Conservation (phyloP, 2,888 invertebrate genomes). For the Campoplex capitator region DNA sequence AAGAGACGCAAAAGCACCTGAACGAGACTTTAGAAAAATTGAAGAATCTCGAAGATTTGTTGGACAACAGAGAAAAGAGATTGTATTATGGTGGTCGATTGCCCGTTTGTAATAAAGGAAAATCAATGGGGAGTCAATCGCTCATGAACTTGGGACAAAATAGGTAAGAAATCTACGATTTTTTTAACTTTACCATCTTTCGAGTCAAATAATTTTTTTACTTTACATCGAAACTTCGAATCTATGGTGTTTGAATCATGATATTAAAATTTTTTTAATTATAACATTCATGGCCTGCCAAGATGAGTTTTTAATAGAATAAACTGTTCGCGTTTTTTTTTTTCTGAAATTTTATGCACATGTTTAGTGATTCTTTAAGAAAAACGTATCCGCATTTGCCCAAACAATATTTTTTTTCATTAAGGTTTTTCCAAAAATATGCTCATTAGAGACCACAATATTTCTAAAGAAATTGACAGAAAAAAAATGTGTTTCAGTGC, state of each 20-base stretch:
- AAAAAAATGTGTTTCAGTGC: conserved; percentile 62
- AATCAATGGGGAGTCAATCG: conserved; percentile 77
- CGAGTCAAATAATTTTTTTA: background rate
- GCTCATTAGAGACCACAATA: too few relatives aligned
- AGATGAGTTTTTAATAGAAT: too few relatives aligned
- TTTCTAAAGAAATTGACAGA: too few relatives aligned
- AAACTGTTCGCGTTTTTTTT: too few relatives aligned
- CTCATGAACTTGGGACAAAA: conserved; percentile 79
- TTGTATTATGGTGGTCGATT: conserved; percentile 77
- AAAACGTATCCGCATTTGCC: too few relatives aligned
- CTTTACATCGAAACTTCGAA: background rate
- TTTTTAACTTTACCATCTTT: background rate
- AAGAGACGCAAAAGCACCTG: conserved; percentile 89
- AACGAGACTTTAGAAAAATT: conserved; percentile 88
- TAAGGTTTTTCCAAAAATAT: too few relatives aligned
- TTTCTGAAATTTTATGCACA: too few relatives aligned
- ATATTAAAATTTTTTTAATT: too few relatives aligned
- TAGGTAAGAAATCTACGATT: conserved; percentile 64
- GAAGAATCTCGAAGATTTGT: conserved; percentile 87
- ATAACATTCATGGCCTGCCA: too few relatives aligned
- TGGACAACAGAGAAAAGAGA: conserved; percentile 86
- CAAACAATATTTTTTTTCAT: too few relatives aligned
- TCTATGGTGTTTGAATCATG: too few relatives aligned
- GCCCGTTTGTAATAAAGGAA: conserved; percentile 73
- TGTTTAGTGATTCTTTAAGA: too few relatives aligned